Conservation (phyloP, 2,113 vertebrate genomes). For the Blennius ocellaris region DNA sequence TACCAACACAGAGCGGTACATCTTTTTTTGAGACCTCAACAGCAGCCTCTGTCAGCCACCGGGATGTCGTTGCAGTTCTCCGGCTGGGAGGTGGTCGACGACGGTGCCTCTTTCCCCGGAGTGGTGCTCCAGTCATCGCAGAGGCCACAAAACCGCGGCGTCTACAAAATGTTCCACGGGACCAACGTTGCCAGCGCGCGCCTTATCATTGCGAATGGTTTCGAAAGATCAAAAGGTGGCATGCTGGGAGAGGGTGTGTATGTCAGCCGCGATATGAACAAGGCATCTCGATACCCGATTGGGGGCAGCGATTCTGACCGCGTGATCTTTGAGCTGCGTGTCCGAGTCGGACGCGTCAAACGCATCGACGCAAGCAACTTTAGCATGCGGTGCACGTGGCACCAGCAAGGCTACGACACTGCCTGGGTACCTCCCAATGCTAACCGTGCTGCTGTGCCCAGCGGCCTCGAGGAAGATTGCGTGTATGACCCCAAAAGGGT, state of each 20-base stretch:
- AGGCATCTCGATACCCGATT: slow-evolving; percentile 72
- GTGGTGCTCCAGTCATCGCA: slow-evolving; percentile 18
- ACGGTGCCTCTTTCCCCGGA: slow-evolving; percentile 43
- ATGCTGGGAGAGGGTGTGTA: slow-evolving; percentile 81
- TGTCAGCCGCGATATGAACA: slow-evolving; percentile 74
- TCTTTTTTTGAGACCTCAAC: background rate
- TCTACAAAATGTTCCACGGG: slow-evolving; percentile 66
- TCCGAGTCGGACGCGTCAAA: slow-evolving; percentile 73
- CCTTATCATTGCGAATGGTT: slow-evolving; percentile 72
- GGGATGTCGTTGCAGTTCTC: slow-evolving; percentile 54
- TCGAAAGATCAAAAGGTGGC: slow-evolving; percentile 69
- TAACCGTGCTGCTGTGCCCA: background rate
- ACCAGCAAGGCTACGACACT: slow-evolving; percentile 65
- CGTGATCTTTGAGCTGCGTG: slow-evolving; percentile 67
- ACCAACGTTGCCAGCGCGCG: slow-evolving; percentile 43
- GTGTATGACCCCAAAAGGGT: background rate
- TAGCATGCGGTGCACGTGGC: slow-evolving; percentile 67
- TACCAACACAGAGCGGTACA: background rate
- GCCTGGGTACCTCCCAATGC: slow-evolving; percentile 75
- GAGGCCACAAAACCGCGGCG: slow-evolving; percentile 37
- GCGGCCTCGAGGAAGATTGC: background rate
- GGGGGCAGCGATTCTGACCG: background rate
- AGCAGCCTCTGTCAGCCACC: background rate
- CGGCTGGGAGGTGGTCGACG: slow-evolving; percentile 61
- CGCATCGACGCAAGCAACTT: slow-evolving; percentile 69